These are phyloP conservation scores for Amblyteles armatorius DNA, from an alignment of 2,888 invertebrate genomes.

Conservation along the genomic window DNA sequence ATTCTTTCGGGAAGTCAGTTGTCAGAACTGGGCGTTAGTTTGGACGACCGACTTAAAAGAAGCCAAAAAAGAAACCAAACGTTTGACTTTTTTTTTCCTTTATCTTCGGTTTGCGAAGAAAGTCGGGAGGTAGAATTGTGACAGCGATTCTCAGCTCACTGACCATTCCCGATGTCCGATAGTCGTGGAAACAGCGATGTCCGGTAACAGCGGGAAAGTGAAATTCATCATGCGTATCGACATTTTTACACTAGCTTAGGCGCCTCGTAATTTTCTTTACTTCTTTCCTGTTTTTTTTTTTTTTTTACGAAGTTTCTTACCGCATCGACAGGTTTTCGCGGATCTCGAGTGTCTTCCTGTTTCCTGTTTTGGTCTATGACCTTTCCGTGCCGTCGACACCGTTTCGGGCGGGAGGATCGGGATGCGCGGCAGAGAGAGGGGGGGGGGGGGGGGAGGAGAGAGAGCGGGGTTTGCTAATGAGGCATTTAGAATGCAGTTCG, in stretches of 20 bases:
- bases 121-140: neutral
- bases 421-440: neutral
- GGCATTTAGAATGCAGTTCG: slow-evolving; percentile 11
- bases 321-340: slow-evolving; percentile 36
- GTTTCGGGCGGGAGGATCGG: neutral
- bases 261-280: neutral
- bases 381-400: too few relatives aligned
- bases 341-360: slow-evolving; percentile 21
- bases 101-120: neutral
- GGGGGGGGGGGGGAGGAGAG: neutral
- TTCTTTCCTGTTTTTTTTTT: slow-evolving; percentile 35
- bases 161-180: neutral
- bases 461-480: neutral
- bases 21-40: too few relatives aligned
- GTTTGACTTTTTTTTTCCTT: neutral
- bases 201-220: neutral
- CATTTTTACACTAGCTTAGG: slow-evolving; percentile 17
- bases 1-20: too few relatives aligned
- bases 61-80: too few relatives aligned
- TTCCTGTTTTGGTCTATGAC: too few relatives aligned
- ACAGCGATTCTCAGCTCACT: neutral
- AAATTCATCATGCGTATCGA: slow-evolving; percentile 39
- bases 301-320: slow-evolving; percentile 32
- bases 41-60: too few relatives aligned
- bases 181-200: slow-evolving; percentile 14